Evolutionary conservation across 1,140 invertebrate genomes (phyloP).

Genomic region (Nautilus pompilius): DNA sequence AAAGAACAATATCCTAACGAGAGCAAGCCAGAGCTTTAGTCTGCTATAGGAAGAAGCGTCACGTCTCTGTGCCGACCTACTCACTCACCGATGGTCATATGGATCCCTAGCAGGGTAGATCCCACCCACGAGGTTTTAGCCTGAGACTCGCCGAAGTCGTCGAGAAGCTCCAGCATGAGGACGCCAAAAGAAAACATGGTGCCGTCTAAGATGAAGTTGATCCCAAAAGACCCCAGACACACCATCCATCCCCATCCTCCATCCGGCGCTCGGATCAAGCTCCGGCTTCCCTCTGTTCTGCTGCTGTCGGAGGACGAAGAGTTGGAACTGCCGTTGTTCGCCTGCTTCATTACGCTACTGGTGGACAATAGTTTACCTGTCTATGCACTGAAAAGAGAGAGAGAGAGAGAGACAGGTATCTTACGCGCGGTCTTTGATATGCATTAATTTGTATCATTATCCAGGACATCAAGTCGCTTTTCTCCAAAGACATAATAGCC

Average conservation of each 20-base stretch:
- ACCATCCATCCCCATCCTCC: conserved; percentile 89
- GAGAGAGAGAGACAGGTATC: no score
- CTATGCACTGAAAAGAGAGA: no score
- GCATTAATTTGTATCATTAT: no score
- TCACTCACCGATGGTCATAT: conserved; percentile 83
- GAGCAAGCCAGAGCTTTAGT: no score
- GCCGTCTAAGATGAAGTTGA: conserved; percentile 75
- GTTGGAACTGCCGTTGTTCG: not conserved
- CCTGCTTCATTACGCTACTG: no score
- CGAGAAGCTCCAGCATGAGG: conserved; percentile 77
- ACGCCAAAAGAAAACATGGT: conserved; percentile 82
- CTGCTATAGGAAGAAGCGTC: no score
- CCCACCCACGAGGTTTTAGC: conserved; percentile 82
- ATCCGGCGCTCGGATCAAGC: conserved; percentile 40
- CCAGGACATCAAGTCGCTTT: no score
- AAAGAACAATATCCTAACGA: no score
- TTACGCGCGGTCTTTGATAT: no score
- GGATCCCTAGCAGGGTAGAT: conserved; percentile 88
- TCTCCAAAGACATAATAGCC: no score
- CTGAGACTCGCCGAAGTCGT: conserved; percentile 72
- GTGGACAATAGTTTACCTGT: no score
- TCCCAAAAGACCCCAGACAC: conserved; percentile 86
- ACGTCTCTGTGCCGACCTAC: no score
- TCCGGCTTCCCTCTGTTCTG: not conserved
- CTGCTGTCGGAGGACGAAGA: not conserved